phyloP scores from a whole-genome alignment of 23 tunicate genomes.

The Trididemnum clinides region DNA sequence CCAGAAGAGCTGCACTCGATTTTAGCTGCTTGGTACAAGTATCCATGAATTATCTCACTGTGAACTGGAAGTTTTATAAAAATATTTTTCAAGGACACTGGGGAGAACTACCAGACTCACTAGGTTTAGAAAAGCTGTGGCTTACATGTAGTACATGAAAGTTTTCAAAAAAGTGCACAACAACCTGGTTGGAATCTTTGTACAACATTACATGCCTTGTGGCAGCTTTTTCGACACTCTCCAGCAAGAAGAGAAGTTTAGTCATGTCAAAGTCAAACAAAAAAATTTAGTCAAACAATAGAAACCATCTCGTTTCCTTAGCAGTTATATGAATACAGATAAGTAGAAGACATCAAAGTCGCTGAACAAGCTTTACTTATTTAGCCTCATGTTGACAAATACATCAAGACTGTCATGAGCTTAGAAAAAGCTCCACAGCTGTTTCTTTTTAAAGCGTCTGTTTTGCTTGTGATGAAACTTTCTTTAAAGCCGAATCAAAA shows the following conservation, averaged over 20 bases:
- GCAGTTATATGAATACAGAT: neutral
- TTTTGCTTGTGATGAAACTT: constrained; percentile 1
- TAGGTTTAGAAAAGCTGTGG: constrained; percentile 13
- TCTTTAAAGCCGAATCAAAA: neutral
- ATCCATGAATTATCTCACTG: neutral
- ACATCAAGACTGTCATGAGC: neutral
- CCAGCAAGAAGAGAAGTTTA: neutral
- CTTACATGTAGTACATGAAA: neutral
- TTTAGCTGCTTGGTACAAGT: constrained; percentile 1
- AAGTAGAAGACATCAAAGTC: constrained; percentile 8
- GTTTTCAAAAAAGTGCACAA: neutral
- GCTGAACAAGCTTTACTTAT: constrained; percentile 15
- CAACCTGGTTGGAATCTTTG: neutral
- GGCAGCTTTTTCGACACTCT: neutral
- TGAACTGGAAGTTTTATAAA: neutral
- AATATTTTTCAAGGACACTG: neutral
- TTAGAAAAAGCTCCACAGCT: neutral
- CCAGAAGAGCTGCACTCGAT: neutral
- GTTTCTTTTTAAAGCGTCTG: neutral
- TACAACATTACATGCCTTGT: neutral
- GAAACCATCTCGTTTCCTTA: neutral
- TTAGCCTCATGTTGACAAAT: neutral
- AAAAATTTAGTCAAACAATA: no score
- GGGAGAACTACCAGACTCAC: neutral
- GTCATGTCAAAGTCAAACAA: no score